Conservation (phyloP, 2,797 vertebrate species). For the Pelodytes ibericus region DNA sequence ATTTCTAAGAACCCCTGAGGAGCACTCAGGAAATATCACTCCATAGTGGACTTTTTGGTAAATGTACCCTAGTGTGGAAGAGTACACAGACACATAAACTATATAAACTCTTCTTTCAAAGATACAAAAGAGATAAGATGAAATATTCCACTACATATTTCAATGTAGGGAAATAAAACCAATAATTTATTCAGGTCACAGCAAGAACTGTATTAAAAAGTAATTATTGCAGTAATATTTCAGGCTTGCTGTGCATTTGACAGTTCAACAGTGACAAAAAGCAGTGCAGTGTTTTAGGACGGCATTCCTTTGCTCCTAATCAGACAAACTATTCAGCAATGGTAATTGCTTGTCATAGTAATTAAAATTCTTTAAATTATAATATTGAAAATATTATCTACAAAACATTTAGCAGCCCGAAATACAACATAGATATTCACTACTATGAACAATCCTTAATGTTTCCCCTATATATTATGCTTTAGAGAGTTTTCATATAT, state of each 20-base stretch:
- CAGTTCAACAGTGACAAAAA: slow-evolving; percentile 38
- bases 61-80: too few species aligned
- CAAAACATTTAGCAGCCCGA: slow-evolving; percentile 24
- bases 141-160: slow-evolving; percentile 4
- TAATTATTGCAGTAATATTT: slow-evolving; percentile 46
- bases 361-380: slow-evolving; percentile 41
- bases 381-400: slow-evolving; percentile 29
- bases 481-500: too few species aligned
- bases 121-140: background rate
- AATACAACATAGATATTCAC: slow-evolving; percentile 7
- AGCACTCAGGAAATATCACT: too few species aligned
- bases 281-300: slow-evolving; percentile 29
- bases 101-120: too few species aligned
- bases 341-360: slow-evolving; percentile 29
- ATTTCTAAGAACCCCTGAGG: too few species aligned
- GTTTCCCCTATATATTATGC: too few species aligned
- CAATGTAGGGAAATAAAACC: background rate
- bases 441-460: too few species aligned
- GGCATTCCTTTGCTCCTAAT: slow-evolving; percentile 17
- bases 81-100: too few species aligned
- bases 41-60: too few species aligned
- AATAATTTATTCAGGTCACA: slow-evolving; percentile 42
- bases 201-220: slow-evolving; percentile 21
- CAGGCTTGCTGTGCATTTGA: slow-evolving; percentile 29
- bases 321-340: slow-evolving; percentile 24